Evolutionary conservation across 35 echinoderm and acorn worm genomes (phyloP), one percentile per base, ranked within the genome.

Genomic region (Eucidaris tribuloides): DNA sequence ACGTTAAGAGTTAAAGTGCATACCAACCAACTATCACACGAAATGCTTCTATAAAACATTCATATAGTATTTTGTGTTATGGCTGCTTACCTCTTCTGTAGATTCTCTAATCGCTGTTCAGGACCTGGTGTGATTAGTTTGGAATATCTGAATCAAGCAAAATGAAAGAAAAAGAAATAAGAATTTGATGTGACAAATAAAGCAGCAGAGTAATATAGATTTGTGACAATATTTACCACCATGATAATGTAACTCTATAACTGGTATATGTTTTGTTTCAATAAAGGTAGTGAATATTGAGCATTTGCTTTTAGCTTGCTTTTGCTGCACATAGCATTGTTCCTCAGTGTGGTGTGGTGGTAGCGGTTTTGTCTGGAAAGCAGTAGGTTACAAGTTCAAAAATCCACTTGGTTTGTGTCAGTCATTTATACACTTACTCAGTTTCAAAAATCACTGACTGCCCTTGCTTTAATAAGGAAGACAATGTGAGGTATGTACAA

Each of bases 101-200:
- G 45, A 49, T 78, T 58, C 6, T 76, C 59, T 31, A 91, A 46
- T n/a, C 81, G 58, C 72, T 85, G 30, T 29, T 61, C 45, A 33
- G 68, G 37, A 58, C 65, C 46, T 25, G 71, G 38, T 64, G 72
- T 79, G 6, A 91, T 78, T 20, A 84, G 38, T 58, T 91, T 91
- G 15, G 81, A 85, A 68, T 91, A 39, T 85, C 89, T 91, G 20
- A 20, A 49, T 38, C 4, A 56, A 66, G 62, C 19, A 81, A 29
- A 79, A 0, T 17, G 28, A 24, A 19, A 4, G 49, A 38, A 37
- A 82, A 22, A 34, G 17, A 64, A 22, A 35, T 30, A 11, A 62
- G 28, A 39, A 31, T 5, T n/a, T n/a, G n/a, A n/a, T n/a, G n/a
- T n/a, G n/a, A n/a, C n/a, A n/a, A n/a, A n/a, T n/a, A 52, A 52